Base-by-base conservation (phyloP, 2,797 vertebrate genomes). In the Hybognathus amarus region DNA sequence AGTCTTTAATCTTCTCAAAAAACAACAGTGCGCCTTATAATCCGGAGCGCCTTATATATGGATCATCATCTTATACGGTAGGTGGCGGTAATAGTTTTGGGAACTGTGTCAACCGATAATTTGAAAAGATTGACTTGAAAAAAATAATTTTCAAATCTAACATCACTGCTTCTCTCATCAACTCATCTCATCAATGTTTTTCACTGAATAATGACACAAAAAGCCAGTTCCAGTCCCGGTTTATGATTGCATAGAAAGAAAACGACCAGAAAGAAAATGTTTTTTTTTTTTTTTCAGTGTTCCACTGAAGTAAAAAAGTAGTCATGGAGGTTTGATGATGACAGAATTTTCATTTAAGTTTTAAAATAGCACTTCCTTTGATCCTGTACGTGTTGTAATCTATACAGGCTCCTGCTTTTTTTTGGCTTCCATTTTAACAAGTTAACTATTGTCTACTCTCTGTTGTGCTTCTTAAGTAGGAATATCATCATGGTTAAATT, bases 401-500 rank as follows among this genome's bases (percentile, higher is more conserved):
- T 15, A 79, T 54, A 38, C 40, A 40, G 59, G 4, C 30, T 10
- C 9, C 11, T 30, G 47, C 6, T 54, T n/a, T 42, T 42, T 42
- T 47, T 47, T 38, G 33, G 27, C 42, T 47, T 18, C 36, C 36
- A n/a, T 67, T 77, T 77, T 33, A 79, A 59, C 38, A 75, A 30
- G 80, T 42, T 52, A 76, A 38, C 71, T 67, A 17, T 66, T 64
- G 24, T 61, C 68, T n/a, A 7, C 54, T 80, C 33, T 71, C 67
- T 63, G 38, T 75, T 82, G 45, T 76, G 24, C 8, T 69, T 77
- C 82, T 77, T 75, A 61, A 42, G 59, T 50, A 9, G 33, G 73
- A 83, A 67, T 30, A 70, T 81, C 79, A 78, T 66, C 61, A 66
- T 15, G 24, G 64, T 27, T 75, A 80, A 80, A 79, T 76, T 73